Evolutionary conservation across 1,140 invertebrate genomes (phyloP).

Genomic region (Contarinia nasturtii): DNA sequence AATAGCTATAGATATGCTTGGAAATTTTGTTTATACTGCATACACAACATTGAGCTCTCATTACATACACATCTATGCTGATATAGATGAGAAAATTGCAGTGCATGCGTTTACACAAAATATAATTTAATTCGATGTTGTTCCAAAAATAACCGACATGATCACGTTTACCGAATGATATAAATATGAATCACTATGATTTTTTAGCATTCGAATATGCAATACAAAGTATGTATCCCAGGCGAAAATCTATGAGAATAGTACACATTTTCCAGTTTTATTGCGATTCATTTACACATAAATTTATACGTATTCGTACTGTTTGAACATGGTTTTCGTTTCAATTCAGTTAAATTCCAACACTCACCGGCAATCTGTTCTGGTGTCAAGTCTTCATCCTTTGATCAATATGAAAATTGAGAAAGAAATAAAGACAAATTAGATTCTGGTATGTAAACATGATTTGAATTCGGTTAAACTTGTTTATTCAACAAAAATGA

Average conservation of each 20-base stretch:
- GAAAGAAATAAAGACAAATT: neutral
- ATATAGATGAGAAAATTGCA: no score
- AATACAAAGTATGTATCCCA: no score
- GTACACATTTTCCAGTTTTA: no score
- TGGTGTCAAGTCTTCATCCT: slow-evolving; percentile 40
- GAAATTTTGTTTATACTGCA: neutral
- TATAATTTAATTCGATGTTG: neutral
- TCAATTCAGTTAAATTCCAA: slow-evolving; percentile 6
- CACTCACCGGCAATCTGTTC: slow-evolving; percentile 38
- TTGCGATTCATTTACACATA: no score
- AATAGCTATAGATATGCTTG: neutral
- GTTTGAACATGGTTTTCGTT: no score
- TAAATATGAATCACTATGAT: neutral
- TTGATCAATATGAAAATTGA: neutral
- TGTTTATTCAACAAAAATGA: neutral
- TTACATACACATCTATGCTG: no score
- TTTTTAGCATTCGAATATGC: no score
- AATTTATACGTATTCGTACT: no score
- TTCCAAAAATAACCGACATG: neutral
- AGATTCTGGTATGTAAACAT: neutral
- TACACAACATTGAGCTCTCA: no score
- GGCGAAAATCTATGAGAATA: no score
- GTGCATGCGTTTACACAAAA: neutral
- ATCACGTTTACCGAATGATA: neutral
- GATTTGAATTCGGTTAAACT: neutral